Conservation (phyloP, 1,140 invertebrate genomes). For the Asobara japonica region DNA sequence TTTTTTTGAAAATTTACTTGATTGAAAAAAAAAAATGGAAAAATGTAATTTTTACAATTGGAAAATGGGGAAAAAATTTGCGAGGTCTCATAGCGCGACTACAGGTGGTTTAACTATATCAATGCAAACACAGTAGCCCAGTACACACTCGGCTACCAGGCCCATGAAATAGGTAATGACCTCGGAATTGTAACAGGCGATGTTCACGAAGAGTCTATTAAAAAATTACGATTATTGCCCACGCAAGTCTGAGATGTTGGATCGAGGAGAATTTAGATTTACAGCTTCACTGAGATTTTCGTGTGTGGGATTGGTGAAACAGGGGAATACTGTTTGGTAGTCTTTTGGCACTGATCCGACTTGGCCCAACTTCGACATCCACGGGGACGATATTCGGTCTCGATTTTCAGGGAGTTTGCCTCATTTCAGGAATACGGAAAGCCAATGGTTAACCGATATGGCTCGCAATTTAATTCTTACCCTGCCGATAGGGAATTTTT, state of each 20-base stretch:
- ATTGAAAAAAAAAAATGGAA: too few relatives aligned
- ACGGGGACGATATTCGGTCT: not conserved
- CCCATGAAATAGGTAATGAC: constrained; percentile 14
- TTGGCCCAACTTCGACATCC: not conserved
- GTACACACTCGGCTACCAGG: too few relatives aligned
- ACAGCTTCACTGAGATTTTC: not conserved
- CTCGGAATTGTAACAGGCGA: constrained; percentile 1
- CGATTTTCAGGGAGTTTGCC: not conserved
- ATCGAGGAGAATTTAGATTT: constrained; percentile 17
- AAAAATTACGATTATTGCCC: constrained; percentile 30
- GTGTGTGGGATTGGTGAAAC: not conserved
- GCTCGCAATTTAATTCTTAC: not conserved
- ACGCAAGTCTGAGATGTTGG: constrained; percentile 18
- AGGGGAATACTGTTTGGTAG: not conserved
- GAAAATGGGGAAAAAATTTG: too few relatives aligned
- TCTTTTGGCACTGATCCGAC: constrained; percentile 1
- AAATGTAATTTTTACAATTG: too few relatives aligned
- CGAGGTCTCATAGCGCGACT: too few relatives aligned
- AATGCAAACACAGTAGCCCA: too few relatives aligned
- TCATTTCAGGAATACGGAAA: not conserved
- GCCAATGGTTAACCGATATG: not conserved
- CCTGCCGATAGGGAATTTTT: too few relatives aligned
- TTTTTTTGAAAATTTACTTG: too few relatives aligned
- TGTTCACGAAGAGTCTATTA: constrained; percentile 1
- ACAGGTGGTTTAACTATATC: too few relatives aligned